Conservation (phyloP, 2,113 vertebrate species). For the Tricholaema leucomelas region DNA sequence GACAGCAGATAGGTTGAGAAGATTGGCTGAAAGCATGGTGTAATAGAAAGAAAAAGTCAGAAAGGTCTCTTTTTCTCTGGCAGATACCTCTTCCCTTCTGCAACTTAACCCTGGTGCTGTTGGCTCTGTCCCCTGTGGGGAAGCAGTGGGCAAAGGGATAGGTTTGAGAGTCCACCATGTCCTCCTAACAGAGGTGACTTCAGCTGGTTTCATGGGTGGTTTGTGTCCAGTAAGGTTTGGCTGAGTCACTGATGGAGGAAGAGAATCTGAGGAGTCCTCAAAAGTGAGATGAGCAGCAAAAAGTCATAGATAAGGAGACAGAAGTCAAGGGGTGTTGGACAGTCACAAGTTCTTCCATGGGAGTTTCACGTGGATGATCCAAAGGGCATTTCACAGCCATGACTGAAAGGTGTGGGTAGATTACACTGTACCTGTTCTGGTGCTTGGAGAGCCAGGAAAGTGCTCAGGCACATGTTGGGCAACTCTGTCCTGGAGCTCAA, state of each 20-base stretch:
- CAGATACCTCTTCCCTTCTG: background rate
- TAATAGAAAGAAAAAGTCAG: background rate
- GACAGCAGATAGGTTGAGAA: background rate
- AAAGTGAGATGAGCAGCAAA: background rate
- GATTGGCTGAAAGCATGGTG: background rate
- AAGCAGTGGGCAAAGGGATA: background rate
- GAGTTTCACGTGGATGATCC: background rate
- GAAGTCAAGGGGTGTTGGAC: background rate
- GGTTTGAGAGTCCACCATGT: background rate
- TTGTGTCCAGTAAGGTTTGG: background rate
- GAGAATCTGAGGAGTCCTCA: background rate
- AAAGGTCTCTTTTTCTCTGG: background rate
- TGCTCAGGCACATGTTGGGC: rapidly evolving
- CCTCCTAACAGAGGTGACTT: background rate
- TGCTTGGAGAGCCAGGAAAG: background rate
- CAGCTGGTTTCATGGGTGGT: background rate
- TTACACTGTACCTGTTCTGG: background rate
- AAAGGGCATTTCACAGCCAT: background rate
- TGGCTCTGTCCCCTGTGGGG: background rate
- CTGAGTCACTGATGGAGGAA: background rate
- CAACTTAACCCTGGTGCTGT: background rate
- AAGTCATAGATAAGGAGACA: background rate
- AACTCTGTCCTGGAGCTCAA: background rate
- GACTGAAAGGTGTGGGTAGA: background rate
- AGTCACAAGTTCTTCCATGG: background rate